Percentiles rank a stretch among this genome's conserved stretches.
Conservation (phyloP, 1,140 invertebrate species). For the Macrosteles quadrilineatus region DNA sequence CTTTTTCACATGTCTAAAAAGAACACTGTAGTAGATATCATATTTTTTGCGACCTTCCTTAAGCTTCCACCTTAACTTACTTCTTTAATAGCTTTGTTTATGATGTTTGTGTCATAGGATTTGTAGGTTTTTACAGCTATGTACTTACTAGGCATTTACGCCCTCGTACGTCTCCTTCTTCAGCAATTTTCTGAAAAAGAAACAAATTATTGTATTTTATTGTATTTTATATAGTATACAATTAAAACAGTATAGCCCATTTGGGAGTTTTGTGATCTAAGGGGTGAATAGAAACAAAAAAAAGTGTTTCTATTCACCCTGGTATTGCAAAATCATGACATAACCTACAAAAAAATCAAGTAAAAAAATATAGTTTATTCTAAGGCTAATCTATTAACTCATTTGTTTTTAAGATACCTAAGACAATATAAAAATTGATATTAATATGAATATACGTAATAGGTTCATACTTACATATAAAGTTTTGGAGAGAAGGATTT, state of each 20-base stretch:
- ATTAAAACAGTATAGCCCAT: not conserved
- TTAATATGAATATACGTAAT: not conserved
- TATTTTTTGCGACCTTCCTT: slow-evolving; percentile 4
- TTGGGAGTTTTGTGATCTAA: not conserved
- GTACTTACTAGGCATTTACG: slow-evolving; percentile 14
- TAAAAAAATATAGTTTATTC: not conserved
- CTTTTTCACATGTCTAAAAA: slow-evolving; percentile 18
- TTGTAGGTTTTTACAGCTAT: not conserved
- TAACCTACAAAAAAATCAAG: not conserved
- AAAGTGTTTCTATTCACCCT: not conserved
- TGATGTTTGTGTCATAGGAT: not conserved
- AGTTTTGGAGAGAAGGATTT: not conserved
- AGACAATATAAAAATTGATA: not conserved
- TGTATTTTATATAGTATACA: not conserved
- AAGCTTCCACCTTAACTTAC: not conserved
- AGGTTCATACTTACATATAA: slow-evolving; percentile 6
- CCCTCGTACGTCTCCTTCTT: not conserved
- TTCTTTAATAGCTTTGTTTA: not conserved
- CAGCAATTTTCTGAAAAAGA: not conserved
- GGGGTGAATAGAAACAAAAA: not conserved
- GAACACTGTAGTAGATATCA: slow-evolving; percentile 9
- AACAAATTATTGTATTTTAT: not conserved
- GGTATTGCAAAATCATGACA: not conserved
- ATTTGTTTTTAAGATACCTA: too few relatives aligned
- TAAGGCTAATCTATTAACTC: too few relatives aligned